A percentile compares a stretch with the other conserved stretches of the same genome.
phyloP scores from a whole-genome alignment of 2,888 invertebrate genomes.

The Trachelus iudaicus region DNA sequence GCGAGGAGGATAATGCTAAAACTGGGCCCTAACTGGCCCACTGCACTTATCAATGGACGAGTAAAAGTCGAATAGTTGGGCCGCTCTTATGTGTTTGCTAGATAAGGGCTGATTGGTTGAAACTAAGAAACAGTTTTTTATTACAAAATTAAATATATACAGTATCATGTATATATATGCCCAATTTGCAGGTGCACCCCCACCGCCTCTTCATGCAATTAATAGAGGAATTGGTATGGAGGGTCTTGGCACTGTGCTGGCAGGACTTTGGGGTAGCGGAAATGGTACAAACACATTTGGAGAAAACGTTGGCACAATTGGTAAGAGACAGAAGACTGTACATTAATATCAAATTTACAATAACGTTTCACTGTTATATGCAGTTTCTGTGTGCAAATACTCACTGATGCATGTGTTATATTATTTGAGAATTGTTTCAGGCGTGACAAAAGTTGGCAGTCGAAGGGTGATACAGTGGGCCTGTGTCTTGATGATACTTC shows the following conservation, averaged over 20 bases:
- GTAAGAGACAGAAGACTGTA: slow-evolving; percentile 49
- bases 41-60: background rate
- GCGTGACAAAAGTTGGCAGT: slow-evolving; percentile 76
- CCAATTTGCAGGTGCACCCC: slow-evolving; percentile 73
- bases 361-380: background rate
- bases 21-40: background rate
- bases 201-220: slow-evolving; percentile 87
- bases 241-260: slow-evolving; percentile 85
- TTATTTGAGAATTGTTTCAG: slow-evolving; percentile 28
- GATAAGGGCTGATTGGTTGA: background rate
- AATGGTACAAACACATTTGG: slow-evolving; percentile 92
- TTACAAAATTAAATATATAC: background rate
- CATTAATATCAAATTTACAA: background rate
- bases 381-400: background rate
- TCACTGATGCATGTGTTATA: background rate
- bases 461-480: slow-evolving; percentile 83
- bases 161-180: background rate
- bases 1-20: background rate
- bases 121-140: background rate
- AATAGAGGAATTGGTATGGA: slow-evolving; percentile 89
- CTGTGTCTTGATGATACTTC: slow-evolving; percentile 78
- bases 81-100: background rate
- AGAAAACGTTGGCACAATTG: slow-evolving; percentile 91
- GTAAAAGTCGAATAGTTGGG: background rate
- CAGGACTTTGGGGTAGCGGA: slow-evolving; percentile 87